These are phyloP conservation scores for Physella acuta DNA, from an alignment of 1,140 invertebrate species.

Conservation along the genomic window DNA sequence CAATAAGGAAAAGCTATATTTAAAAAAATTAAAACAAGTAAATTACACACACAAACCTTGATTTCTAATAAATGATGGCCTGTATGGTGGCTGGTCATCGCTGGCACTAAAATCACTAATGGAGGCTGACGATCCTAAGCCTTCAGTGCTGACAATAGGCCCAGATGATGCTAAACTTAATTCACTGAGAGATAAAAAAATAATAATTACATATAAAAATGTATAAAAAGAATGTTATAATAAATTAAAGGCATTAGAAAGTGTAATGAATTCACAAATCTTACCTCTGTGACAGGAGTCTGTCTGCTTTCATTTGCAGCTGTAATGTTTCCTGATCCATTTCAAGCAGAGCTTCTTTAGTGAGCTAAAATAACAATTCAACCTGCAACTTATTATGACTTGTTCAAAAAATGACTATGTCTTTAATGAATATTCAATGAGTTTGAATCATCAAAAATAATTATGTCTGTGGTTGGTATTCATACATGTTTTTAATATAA, in stretches of 20 bases:
- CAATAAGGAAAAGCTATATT: too few species aligned
- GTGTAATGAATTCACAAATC: neutral
- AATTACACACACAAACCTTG: too few species aligned
- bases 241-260: neutral
- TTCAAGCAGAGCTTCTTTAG: slow-evolving; percentile 14
- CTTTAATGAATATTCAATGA: too few species aligned
- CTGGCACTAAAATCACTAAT: slow-evolving; percentile 2
- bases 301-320: slow-evolving; percentile 18
- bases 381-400: too few species aligned
- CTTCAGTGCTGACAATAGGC: slow-evolving; percentile 18
- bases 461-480: too few species aligned
- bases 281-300: slow-evolving; percentile 17
- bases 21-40: too few species aligned
- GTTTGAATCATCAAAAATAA: too few species aligned
- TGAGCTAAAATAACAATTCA: slow-evolving; percentile 11
- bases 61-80: neutral
- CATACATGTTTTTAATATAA: too few species aligned
- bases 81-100: neutral
- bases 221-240: neutral
- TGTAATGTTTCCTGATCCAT: slow-evolving; percentile 19
- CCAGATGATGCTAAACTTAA: slow-evolving; percentile 12
- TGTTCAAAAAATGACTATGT: too few species aligned
- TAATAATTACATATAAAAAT: neutral
- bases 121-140: slow-evolving; percentile 11
- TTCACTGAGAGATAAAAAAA: slow-evolving; percentile 6